phyloP scores from a whole-genome alignment of 2,888 invertebrate genomes.

The Electrophaes corylata region DNA sequence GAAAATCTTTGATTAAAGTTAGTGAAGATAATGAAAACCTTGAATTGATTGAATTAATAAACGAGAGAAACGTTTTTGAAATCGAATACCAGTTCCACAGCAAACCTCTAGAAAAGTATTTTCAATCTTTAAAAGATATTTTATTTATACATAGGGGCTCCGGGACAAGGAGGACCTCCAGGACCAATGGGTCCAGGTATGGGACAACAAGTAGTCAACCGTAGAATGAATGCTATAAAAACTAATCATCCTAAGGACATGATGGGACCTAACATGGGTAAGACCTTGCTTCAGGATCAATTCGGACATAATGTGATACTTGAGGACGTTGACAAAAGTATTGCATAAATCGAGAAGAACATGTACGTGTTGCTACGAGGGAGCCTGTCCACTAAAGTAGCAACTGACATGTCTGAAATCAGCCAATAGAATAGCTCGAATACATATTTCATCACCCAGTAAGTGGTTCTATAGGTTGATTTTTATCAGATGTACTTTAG shows the following conservation, averaged over 20 bases:
- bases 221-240: conserved; percentile 94
- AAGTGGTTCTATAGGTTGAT: conserved; percentile 7
- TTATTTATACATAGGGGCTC: conserved; percentile 42
- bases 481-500: conserved; percentile 11
- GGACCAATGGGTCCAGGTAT: conserved; percentile 79
- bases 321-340: conserved; percentile 30
- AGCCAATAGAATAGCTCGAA: conserved; percentile 6
- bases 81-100: no score
- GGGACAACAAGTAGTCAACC: conserved; percentile 86
- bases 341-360: conserved; percentile 23
- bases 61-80: no score
- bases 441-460: not conserved
- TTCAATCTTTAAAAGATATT: no score
- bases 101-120: no score
- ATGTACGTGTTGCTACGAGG: conserved; percentile 23
- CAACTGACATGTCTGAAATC: not conserved
- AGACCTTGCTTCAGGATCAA: conserved; percentile 54
- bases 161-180: conserved; percentile 70
- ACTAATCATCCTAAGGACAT: conserved; percentile 93
- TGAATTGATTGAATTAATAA: no score
- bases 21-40: no score
- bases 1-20: no score
- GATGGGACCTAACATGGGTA: conserved; percentile 92
- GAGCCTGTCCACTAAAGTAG: conserved; percentile 18
- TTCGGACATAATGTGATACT: conserved; percentile 30